These are phyloP conservation scores for Trogon surrucura DNA, from an alignment of 2,113 vertebrate species.

Conservation along the genomic window DNA sequence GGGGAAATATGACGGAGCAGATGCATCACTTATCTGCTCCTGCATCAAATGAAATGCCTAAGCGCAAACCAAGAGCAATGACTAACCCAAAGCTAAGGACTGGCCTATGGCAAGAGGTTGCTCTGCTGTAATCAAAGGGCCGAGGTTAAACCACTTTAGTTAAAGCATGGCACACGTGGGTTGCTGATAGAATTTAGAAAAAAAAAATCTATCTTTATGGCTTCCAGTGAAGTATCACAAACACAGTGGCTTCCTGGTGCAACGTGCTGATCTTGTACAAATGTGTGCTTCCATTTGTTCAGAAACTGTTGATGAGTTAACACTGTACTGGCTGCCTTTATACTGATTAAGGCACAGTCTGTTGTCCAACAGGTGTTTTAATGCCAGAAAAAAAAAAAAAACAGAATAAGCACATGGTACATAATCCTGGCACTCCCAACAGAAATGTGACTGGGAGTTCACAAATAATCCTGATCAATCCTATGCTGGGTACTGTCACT, in stretches of 20 bases:
- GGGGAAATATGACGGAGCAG: constrained; percentile 19
- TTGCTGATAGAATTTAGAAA: background rate
- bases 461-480: constrained; percentile 14
- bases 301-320: background rate
- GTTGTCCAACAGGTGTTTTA: constrained; percentile 50
- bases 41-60: background rate
- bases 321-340: background rate
- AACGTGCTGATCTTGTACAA: constrained; percentile 28
- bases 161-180: background rate
- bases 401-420: background rate
- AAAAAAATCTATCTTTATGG: background rate
- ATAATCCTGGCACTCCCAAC: constrained; percentile 4
- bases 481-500: background rate
- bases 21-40: constrained; percentile 22
- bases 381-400: background rate
- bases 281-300: background rate
- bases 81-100: constrained; percentile 6
- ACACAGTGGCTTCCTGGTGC: background rate
- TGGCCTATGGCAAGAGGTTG: background rate
- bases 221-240: background rate
- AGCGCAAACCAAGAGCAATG: constrained; percentile 30
- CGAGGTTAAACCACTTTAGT: background rate
- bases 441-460: background rate
- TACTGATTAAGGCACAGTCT: background rate
- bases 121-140: constrained; percentile 14